These are phyloP conservation scores for Epizoanthus rinbou DNA, from an alignment of 92 coral and sea anemone species.

Conservation along the genomic window DNA sequence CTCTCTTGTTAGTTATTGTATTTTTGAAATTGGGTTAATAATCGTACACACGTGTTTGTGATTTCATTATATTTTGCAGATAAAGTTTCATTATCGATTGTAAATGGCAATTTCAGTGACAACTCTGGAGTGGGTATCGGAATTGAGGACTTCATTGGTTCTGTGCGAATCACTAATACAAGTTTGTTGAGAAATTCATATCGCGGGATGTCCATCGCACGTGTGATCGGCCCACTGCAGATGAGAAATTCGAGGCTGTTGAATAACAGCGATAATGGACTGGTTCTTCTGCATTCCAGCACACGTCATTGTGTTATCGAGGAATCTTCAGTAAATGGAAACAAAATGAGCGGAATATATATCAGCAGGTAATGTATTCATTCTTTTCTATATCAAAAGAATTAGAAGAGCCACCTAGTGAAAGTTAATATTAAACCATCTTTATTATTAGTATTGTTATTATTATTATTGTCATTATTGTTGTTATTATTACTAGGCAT, in stretches of 20 bases:
- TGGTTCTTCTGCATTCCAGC: slow-evolving; percentile 35
- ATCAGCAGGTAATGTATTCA: too few species aligned
- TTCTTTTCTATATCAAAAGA: too few species aligned
- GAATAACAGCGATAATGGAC: slow-evolving; percentile 46
- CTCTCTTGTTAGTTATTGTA: not conserved
- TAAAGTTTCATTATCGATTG: not conserved
- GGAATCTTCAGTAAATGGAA: slow-evolving; percentile 16
- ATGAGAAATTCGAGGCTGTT: not conserved
- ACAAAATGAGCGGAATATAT: slow-evolving; percentile 29
- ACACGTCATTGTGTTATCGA: slow-evolving; percentile 17
- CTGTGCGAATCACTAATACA: slow-evolving; percentile 34
- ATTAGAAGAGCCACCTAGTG: too few species aligned
- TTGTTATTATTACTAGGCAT: too few species aligned
- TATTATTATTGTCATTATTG: too few species aligned
- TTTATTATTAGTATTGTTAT: too few species aligned
- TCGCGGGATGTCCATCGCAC: slow-evolving; percentile 40
- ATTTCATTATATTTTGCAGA: not conserved
- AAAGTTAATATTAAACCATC: too few species aligned
- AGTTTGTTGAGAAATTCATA: slow-evolving; percentile 37
- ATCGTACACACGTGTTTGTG: not conserved
- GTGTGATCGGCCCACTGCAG: slow-evolving; percentile 39
- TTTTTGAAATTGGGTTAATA: not conserved
- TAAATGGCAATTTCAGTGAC: slow-evolving; percentile 50
- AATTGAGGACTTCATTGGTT: slow-evolving; percentile 32
- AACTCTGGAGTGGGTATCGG: slow-evolving; percentile 48